Evolutionary conservation across 2,113 vertebrate species (phyloP), one percentile per base, ranked within the genome.

Genomic region (Nanorana parkeri): DNA sequence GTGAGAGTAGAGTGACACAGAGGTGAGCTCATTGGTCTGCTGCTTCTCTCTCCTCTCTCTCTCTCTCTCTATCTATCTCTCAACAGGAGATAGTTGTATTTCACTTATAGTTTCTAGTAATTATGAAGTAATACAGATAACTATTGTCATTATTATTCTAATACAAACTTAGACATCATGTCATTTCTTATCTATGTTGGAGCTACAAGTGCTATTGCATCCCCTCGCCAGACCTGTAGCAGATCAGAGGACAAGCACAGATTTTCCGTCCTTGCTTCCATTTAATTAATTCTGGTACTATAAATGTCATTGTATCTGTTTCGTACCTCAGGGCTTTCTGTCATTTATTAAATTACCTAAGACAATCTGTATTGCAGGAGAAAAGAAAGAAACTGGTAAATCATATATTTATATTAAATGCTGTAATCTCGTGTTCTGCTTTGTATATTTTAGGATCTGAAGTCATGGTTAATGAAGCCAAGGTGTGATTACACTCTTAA

Each of bases 391-490:
- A 63, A 24, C n/a, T 26, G 11, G 41, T 47, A 47, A 47, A 47
- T 47, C 11, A 63, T 63, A 16, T 63, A 47, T 63, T 21, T 63
- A 16, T n/a, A 21, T 61, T 63, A 63, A 63, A 21, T 63, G 21
- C 8, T 24, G 23, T 24, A 63, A 15, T 24, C 21, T 63, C 21
- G 15, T 24, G 24, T 13, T 63, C 60, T 63, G 60, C 24, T 63
- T 63, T 63, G 60, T 24, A 21, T 63, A 63, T 63, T 63, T 63
- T 63, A 63, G 16, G 60, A 63, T 24, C 15, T 63, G 60, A 47
- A 47, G 41, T 24, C 60, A 63, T 63, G 60, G 21, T 26, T 63
- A 63, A 63, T 63, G 24, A 24, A 63, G 60, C n/a, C 11, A 63
- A 63, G 60, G 60, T 21, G 60, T 63, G 21, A 63, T 24, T 63